A percentile compares a stretch with the other conserved stretches of the same genome.
Evolutionary conservation across 2,888 invertebrate genomes (phyloP).

Genomic region (Gisinianus flammeolus): DNA sequence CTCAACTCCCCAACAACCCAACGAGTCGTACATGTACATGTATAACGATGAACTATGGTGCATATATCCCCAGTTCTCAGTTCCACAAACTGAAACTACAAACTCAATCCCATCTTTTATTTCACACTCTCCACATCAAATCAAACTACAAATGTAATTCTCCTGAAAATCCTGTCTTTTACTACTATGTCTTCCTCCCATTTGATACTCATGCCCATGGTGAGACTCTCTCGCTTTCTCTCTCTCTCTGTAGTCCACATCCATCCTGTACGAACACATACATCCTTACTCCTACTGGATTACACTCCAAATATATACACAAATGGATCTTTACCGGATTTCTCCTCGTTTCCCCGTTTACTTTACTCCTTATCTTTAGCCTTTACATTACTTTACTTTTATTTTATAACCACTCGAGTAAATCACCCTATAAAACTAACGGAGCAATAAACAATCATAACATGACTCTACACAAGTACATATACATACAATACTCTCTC

Average conservation of each 20-base stretch:
- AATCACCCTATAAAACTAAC: slow-evolving; percentile 21
- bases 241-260: neutral
- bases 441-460: slow-evolving; percentile 16
- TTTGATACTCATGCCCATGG: neutral
- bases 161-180: slow-evolving; percentile 34
- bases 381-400: slow-evolving; percentile 5
- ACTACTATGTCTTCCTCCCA: slow-evolving; percentile 21
- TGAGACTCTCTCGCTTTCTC: neutral
- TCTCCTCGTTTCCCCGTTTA: neutral
- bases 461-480: neutral
- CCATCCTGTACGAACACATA: neutral
- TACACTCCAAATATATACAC: neutral
- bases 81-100: neutral
- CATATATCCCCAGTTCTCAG: too few species aligned
- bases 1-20: neutral
- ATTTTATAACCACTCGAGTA: slow-evolving; percentile 21
- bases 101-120: slow-evolving; percentile 38
- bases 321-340: slow-evolving; percentile 5
- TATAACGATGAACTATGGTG: too few species aligned
- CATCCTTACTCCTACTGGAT: too few species aligned
- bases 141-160: slow-evolving; percentile 42
- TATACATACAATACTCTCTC: too few species aligned
- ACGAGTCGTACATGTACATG: too few species aligned
- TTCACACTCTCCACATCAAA: slow-evolving; percentile 41
- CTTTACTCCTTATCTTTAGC: neutral